Evolutionary conservation across 2,113 vertebrate genomes (phyloP), one percentile per base, ranked within the genome.

Genomic region (Cavia porcellus): DNA sequence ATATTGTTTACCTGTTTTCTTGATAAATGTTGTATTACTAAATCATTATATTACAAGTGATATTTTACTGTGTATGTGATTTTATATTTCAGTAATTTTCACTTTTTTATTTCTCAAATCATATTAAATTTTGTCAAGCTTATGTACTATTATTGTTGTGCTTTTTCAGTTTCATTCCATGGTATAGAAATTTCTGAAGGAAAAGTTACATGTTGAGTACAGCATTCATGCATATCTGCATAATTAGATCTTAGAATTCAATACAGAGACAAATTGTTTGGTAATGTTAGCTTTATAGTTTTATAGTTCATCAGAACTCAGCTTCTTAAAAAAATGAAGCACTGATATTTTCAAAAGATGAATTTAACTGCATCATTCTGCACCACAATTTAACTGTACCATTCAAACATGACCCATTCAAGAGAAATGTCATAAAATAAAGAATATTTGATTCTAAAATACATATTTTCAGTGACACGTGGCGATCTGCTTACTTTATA

Each of bases 41-140:
- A 62, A 4, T 38, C 13, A 61, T 24, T 87, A 61, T 75, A 4
- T 62, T 83, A 22, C 57, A 89, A 70, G 7, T 81, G 45, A 32
- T 4, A n/a, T 79, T 96, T 75, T 64, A 28, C 38, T 83, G 50
- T 90, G 22, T 93, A 59, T 25, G 25, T 0, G 6, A 81, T 70
- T 90, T 80, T 19, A 38, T 77, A 42, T 74, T 79, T 96, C 72
- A 74, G 22, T 64, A 70, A 75, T 52, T 92, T 92, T 7, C 22
- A 30, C 25, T 72, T 85, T 45, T 70, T 70, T 64, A 11, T 82
- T 61, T 93, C 87, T 11, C 28, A 89, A 28, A 47, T 38, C 50
- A 66, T 72, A 38, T 22, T 74, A 62, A 74, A 81, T 28, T 50
- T 50, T 45, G 30, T 74, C 3, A 13, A 38, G 55, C 30, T 79